Percentiles rank a stretch among this genome's conserved stretches.
These are phyloP conservation scores for Bubo bubo DNA, from an alignment of 2,113 vertebrate species.

Conservation along the genomic window DNA sequence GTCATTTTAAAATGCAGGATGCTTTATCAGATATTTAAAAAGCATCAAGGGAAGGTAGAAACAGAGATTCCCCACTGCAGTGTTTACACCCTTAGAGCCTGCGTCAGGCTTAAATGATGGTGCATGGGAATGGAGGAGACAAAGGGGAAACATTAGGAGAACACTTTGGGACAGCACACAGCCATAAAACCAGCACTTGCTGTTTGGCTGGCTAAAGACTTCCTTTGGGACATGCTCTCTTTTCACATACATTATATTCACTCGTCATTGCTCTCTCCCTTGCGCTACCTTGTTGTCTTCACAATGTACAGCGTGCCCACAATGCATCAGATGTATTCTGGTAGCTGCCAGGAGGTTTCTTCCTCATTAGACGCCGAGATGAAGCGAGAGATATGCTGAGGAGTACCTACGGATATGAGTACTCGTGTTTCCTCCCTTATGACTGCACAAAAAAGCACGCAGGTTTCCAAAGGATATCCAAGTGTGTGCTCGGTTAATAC, in stretches of 20 bases:
- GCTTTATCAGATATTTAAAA: not conserved
- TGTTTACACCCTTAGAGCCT: not conserved
- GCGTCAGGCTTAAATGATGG: not conserved
- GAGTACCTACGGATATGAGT: not conserved
- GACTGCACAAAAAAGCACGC: not conserved
- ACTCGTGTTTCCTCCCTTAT: not conserved
- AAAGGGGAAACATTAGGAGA: not conserved
- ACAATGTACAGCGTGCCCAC: not conserved
- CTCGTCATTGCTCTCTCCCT: not conserved
- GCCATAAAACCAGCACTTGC: not conserved
- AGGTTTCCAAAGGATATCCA: not conserved
- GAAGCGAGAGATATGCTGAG: not conserved
- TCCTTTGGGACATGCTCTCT: not conserved
- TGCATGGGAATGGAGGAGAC: not conserved
- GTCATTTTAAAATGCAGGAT: not conserved
- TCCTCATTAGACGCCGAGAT: not conserved
- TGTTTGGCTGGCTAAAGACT: not conserved
- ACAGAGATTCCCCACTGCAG: not conserved
- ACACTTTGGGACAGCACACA: not conserved
- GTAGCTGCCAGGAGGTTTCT: not conserved
- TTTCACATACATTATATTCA: not conserved
- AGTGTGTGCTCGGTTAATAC: not conserved
- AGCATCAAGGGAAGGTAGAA: not conserved
- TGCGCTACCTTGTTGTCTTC: accelerated
- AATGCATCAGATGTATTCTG: not conserved